Conservation (phyloP, 2,888 invertebrate genomes). For the Mythimna vitellina region DNA sequence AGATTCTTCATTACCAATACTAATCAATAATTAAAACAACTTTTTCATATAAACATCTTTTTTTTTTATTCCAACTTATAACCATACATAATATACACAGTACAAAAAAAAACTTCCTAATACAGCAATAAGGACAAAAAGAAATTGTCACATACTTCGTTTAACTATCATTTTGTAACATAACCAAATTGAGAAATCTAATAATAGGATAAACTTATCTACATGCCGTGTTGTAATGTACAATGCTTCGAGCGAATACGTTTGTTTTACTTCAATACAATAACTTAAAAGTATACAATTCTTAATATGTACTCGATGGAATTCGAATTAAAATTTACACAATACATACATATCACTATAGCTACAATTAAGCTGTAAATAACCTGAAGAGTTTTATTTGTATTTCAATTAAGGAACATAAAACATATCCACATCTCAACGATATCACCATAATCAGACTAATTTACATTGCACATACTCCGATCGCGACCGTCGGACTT, state of each 20-base stretch:
- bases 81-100: slow-evolving; percentile 95
- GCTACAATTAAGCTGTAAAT: slow-evolving; percentile 89
- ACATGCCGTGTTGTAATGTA: slow-evolving; percentile 89
- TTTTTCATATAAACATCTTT: slow-evolving; percentile 89
- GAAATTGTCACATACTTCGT: slow-evolving; percentile 88
- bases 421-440: slow-evolving; percentile 89
- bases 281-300: slow-evolving; percentile 90
- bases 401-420: slow-evolving; percentile 90
- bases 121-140: slow-evolving; percentile 90
- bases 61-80: slow-evolving; percentile 91
- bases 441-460: slow-evolving; percentile 90
- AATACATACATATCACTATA: slow-evolving; percentile 90
- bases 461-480: slow-evolving; percentile 89
- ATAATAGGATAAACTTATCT: slow-evolving; percentile 90
- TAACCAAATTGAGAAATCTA: slow-evolving; percentile 90
- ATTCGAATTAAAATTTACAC: slow-evolving; percentile 90
- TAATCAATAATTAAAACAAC: slow-evolving; percentile 70
- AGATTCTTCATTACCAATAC: neutral
- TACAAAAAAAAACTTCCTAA: slow-evolving; percentile 94
- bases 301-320: slow-evolving; percentile 91
- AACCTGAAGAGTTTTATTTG: slow-evolving; percentile 89
- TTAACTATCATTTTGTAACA: slow-evolving; percentile 86
- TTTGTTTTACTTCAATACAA: slow-evolving; percentile 87
- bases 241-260: slow-evolving; percentile 90
- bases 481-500: slow-evolving; percentile 80